These are phyloP conservation scores for Turritopsis rubra DNA, from an alignment of 30 jellyfish, hydroid and myxozoan species.

Conservation along the genomic window DNA sequence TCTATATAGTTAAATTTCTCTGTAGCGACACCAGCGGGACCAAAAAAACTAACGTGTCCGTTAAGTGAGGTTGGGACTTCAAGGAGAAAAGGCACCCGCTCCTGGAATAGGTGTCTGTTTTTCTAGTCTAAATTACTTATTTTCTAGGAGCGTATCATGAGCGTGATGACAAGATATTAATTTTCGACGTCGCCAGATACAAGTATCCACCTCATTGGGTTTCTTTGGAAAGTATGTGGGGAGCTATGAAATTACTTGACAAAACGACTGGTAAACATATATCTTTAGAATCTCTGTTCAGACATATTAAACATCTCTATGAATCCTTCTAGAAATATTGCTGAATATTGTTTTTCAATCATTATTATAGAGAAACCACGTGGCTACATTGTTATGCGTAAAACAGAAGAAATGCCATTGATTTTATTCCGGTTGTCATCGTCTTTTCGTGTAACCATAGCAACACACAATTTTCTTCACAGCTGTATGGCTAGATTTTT, in stretches of 20 bases:
- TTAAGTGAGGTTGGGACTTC: too few species aligned
- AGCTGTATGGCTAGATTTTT: conserved; percentile 39
- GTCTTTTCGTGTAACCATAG: conserved; percentile 56
- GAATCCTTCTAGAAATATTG: too few species aligned
- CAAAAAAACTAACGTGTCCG: too few species aligned
- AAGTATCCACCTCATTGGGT: conserved; percentile 94
- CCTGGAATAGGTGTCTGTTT: too few species aligned
- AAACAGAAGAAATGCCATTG: conserved; percentile 57
- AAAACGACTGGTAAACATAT: conserved; percentile 46
- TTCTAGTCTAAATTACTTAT: too few species aligned
- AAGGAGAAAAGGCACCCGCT: too few species aligned
- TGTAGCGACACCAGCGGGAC: too few species aligned
- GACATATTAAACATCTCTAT: too few species aligned
- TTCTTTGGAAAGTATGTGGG: conserved; percentile 39
- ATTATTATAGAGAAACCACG: conserved; percentile 44
- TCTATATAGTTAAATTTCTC: too few species aligned
- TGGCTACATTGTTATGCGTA: conserved; percentile 47
- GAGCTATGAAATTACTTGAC: conserved; percentile 64
- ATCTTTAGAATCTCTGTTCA: background rate
- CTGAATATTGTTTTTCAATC: background rate
- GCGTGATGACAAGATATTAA: conserved; percentile 47
- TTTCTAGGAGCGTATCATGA: conserved; percentile 73
- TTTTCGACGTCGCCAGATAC: conserved; percentile 76
- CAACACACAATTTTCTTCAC: conserved; percentile 13
- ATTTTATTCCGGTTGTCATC: conserved; percentile 50